These are phyloP conservation scores for Biston stratarius DNA, from an alignment of 2,888 invertebrate genomes.

Conservation along the genomic window DNA sequence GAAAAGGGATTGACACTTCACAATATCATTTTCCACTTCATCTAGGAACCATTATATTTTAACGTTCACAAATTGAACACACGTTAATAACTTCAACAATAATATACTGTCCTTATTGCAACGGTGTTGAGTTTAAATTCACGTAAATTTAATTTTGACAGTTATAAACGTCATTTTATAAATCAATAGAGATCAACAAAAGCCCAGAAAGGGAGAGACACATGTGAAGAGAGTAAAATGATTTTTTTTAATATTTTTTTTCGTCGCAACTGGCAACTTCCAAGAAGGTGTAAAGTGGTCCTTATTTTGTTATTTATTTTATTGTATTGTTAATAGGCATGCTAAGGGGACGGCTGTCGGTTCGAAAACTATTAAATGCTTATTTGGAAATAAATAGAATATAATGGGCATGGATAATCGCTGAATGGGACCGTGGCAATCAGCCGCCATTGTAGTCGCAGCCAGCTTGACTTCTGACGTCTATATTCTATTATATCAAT, in stretches of 20 bases:
- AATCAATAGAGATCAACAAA: constrained; percentile 65
- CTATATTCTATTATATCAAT: constrained; percentile 65
- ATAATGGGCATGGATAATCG: constrained; percentile 84
- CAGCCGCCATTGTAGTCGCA: constrained; percentile 73
- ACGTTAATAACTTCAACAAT: constrained; percentile 33
- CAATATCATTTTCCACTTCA: constrained; percentile 84
- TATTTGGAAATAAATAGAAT: constrained; percentile 86
- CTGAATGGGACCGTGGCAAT: constrained; percentile 77
- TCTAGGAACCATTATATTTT: constrained; percentile 71
- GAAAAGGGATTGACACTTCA: constrained; percentile 82
- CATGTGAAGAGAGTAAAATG: constrained; percentile 53
- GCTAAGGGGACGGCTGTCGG: constrained; percentile 73
- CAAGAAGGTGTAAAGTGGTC: constrained; percentile 85
- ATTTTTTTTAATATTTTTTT: constrained; percentile 66
- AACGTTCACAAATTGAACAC: constrained; percentile 54
- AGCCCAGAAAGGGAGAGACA: constrained; percentile 60
- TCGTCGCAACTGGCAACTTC: constrained; percentile 78
- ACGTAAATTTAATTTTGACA: constrained; percentile 22
- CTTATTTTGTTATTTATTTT: constrained; percentile 84
- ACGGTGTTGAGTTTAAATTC: constrained; percentile 47
- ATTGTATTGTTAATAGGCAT: constrained; percentile 86
- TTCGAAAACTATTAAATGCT: constrained; percentile 83
- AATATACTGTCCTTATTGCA: constrained; percentile 15
- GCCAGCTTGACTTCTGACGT: constrained; percentile 75
- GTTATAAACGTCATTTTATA: constrained; percentile 41